Conservation (phyloP, 2,888 invertebrate genomes). For the Agrilus cyanescens region DNA sequence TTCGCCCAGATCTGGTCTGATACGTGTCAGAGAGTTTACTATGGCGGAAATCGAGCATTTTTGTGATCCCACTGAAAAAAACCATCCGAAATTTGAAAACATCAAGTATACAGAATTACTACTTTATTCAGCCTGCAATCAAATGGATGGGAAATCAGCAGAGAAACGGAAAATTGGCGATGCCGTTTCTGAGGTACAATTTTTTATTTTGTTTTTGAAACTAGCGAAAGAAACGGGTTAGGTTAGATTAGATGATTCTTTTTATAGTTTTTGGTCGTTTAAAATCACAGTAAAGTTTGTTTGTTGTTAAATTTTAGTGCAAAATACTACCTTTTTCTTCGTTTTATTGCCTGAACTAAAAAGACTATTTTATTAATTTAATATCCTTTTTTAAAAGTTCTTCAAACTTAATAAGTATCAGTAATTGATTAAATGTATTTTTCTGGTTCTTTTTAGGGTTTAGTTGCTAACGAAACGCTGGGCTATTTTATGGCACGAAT, state of each 20-base stretch:
- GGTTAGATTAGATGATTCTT: too few relatives aligned
- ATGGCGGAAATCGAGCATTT: constrained; percentile 99
- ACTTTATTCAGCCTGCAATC: constrained; percentile 90
- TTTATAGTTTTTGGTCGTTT: too few relatives aligned
- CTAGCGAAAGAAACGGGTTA: too few relatives aligned
- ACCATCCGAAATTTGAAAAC: constrained; percentile 77
- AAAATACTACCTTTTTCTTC: too few relatives aligned
- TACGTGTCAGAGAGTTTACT: constrained; percentile 94
- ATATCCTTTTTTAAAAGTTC: neutral
- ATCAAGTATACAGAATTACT: constrained; percentile 65
- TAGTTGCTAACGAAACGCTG: constrained; percentile 93
- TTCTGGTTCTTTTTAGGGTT: constrained; percentile 47
- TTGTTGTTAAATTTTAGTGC: too few relatives aligned
- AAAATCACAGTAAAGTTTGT: too few relatives aligned
- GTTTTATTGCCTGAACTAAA: too few relatives aligned
- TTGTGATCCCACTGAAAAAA: constrained; percentile 81
- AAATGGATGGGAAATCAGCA: constrained; percentile 93
- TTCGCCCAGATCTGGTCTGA: constrained; percentile 90
- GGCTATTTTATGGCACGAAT: constrained; percentile 98
- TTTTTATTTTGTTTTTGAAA: too few relatives aligned
- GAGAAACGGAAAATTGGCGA: constrained; percentile 68
- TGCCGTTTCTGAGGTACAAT: constrained; percentile 60
- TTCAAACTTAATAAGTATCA: neutral
- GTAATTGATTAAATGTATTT: too few relatives aligned
- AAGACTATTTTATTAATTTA: neutral